A percentile compares a stretch with the other conserved stretches of the same genome.
These are phyloP conservation scores for Psephotus haematonotus DNA, from an alignment of 2,113 vertebrate genomes.

Conservation along the genomic window DNA sequence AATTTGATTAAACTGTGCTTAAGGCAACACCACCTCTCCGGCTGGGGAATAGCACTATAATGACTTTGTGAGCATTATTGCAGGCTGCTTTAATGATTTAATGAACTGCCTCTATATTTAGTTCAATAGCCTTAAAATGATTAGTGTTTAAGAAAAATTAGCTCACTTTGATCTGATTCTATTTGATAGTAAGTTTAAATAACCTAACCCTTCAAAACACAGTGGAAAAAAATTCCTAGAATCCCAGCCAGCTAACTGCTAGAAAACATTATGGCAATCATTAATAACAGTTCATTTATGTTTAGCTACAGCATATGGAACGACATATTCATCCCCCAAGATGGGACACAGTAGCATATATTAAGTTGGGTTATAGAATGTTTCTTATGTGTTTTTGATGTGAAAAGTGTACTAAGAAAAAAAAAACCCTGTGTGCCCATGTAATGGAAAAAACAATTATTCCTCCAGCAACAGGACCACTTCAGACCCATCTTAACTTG, in stretches of 20 bases:
- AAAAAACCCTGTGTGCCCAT: neutral
- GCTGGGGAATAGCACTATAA: slow-evolving; percentile 89
- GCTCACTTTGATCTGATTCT: slow-evolving; percentile 86
- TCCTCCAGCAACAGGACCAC: neutral
- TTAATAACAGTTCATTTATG: slow-evolving; percentile 82
- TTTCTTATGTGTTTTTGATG: neutral
- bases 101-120: slow-evolving; percentile 89
- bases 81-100: slow-evolving; percentile 92
- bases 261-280: slow-evolving; percentile 78
- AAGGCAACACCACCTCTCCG: slow-evolving; percentile 88
- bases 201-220: slow-evolving; percentile 85
- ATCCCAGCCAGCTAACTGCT: slow-evolving; percentile 80
- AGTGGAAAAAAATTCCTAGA: slow-evolving; percentile 79
- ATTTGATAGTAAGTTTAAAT: slow-evolving; percentile 86
- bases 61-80: slow-evolving; percentile 91
- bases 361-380: slow-evolving; percentile 16
- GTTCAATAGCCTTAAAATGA: slow-evolving; percentile 90
- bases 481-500: neutral
- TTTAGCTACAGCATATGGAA: slow-evolving; percentile 75
- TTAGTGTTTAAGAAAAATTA: slow-evolving; percentile 90
- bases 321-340: slow-evolving; percentile 63
- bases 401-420: neutral
- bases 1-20: slow-evolving; percentile 96
- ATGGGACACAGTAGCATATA: slow-evolving; percentile 42
- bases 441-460: neutral